phyloP scores from a whole-genome alignment of 2,888 invertebrate genomes.

The Operophtera brumata region DNA sequence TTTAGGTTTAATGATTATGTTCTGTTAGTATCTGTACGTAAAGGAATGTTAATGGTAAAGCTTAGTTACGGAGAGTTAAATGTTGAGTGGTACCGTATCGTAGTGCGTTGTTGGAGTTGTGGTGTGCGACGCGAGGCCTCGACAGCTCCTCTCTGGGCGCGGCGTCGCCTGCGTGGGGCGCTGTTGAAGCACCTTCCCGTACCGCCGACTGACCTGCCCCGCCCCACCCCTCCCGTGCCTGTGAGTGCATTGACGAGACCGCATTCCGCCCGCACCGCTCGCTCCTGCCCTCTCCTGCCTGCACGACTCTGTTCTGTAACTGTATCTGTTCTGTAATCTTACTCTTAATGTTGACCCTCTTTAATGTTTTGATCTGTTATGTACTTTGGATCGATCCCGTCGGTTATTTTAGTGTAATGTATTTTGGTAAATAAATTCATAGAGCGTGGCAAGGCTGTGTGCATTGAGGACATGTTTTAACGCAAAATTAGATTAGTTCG shows the following conservation, averaged over 20 bases:
- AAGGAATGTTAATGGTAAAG: slow-evolving; percentile 77
- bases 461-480: slow-evolving; percentile 82
- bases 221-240: slow-evolving; percentile 41
- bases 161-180: slow-evolving; percentile 46
- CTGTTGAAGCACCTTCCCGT: slow-evolving; percentile 49
- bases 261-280: slow-evolving; percentile 40
- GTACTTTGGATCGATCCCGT: slow-evolving; percentile 75
- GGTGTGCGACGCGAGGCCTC: slow-evolving; percentile 61
- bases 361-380: slow-evolving; percentile 77
- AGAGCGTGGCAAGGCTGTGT: slow-evolving; percentile 88
- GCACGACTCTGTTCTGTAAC: slow-evolving; percentile 58
- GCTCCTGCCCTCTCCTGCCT: slow-evolving; percentile 66
- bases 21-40: slow-evolving; percentile 77
- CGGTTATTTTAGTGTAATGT: slow-evolving; percentile 79
- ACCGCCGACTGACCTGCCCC: slow-evolving; percentile 25
- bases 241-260: slow-evolving; percentile 37
- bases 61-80: slow-evolving; percentile 76
- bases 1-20: slow-evolving; percentile 76
- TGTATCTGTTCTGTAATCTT: slow-evolving; percentile 66
- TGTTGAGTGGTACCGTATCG: slow-evolving; percentile 79
- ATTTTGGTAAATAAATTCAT: slow-evolving; percentile 73
- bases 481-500: slow-evolving; percentile 77
- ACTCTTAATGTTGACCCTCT: slow-evolving; percentile 75
- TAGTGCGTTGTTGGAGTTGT: slow-evolving; percentile 77
- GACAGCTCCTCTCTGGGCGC: slow-evolving; percentile 63